A percentile compares a stretch with the other conserved stretches of the same genome.
Evolutionary conservation across 1,140 invertebrate genomes (phyloP).

Genomic region (Leptoteleia sp.): DNA sequence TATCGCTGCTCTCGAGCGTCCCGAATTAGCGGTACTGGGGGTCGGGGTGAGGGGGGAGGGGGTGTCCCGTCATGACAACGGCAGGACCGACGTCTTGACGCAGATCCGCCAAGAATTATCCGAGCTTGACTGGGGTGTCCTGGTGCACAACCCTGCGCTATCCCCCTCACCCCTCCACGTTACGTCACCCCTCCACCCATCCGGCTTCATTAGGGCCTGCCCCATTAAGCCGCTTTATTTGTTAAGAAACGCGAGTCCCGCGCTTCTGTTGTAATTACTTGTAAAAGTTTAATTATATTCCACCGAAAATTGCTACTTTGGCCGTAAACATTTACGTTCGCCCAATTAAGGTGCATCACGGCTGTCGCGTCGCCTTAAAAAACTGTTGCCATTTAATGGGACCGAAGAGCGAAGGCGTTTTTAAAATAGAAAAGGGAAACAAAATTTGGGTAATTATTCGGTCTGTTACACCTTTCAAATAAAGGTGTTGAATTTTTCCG

Average conservation of each 20-base stretch:
- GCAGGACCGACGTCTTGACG: slow-evolving; percentile 44
- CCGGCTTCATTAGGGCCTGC: slow-evolving; percentile 41
- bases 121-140: slow-evolving; percentile 51
- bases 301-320: slow-evolving; percentile 10
- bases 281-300: slow-evolving; percentile 34
- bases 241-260: slow-evolving; percentile 29
- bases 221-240: slow-evolving; percentile 55
- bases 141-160: no score
- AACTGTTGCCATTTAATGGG: no score
- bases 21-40: slow-evolving; percentile 48
- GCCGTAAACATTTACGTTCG: slow-evolving; percentile 28
- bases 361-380: no score
- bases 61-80: slow-evolving; percentile 44
- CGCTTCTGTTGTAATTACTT: slow-evolving; percentile 31
- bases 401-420: no score
- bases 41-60: slow-evolving; percentile 35
- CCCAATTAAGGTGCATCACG: no score
- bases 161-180: no score
- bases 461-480: no score
- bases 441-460: no score
- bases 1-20: slow-evolving; percentile 46
- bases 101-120: slow-evolving; percentile 51
- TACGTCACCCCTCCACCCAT: no score
- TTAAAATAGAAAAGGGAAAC: no score
- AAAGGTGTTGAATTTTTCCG: no score